These are phyloP conservation scores for Dinomys branickii DNA, from an alignment of 2,113 vertebrate species.

Conservation along the genomic window DNA sequence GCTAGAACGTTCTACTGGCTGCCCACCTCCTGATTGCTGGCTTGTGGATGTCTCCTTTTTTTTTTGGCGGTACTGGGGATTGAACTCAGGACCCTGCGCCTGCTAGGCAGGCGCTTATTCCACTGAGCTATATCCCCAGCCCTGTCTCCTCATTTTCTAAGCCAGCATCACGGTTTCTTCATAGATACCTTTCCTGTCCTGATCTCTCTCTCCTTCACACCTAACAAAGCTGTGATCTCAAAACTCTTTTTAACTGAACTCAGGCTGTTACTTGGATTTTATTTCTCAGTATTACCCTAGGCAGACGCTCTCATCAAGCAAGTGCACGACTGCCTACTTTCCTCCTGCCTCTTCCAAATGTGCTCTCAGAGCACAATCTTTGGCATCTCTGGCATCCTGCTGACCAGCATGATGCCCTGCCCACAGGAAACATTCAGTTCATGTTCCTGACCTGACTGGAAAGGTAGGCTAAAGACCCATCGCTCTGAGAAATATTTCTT, in stretches of 20 bases:
- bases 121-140: no score
- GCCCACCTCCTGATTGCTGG: rapidly evolving
- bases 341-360: not conserved
- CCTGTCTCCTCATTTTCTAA: not conserved
- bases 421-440: not conserved
- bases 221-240: not conserved
- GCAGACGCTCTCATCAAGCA: not conserved
- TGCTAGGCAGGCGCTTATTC: no score
- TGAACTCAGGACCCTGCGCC: no score
- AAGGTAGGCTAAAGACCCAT: not conserved
- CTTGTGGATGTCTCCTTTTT: not conserved
- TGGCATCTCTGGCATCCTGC: not conserved
- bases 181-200: not conserved
- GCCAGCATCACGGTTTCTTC: constrained; percentile 17
- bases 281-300: not conserved
- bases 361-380: not conserved
- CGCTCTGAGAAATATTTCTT: constrained; percentile 10
- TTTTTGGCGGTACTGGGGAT: no score
- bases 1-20: not conserved
- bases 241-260: not conserved
- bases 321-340: not conserved
- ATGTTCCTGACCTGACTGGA: not conserved
- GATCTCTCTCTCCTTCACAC: not conserved
- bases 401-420: not conserved
- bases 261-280: not conserved